Evolutionary conservation across 1,140 invertebrate species (phyloP).

Genomic region (Diplogasteroides magnus): DNA sequence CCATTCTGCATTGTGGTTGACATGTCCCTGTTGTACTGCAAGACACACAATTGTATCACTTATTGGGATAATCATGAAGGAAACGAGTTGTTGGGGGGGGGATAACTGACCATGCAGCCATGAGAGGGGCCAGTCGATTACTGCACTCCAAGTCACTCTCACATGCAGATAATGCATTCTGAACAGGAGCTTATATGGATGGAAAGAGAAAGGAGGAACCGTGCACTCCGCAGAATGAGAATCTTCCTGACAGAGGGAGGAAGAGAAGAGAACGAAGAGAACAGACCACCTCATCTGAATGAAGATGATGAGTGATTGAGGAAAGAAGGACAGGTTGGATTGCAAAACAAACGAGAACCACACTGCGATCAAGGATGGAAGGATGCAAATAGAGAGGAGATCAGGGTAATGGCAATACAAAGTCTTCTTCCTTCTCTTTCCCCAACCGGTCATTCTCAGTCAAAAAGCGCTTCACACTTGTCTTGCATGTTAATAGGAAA

Average conservation of each 20-base stretch:
- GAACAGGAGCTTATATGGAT: conserved; percentile 6
- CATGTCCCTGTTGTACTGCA: conserved; percentile 27
- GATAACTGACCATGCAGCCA: conserved; percentile 26
- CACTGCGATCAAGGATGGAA: too few relatives aligned
- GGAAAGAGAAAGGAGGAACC: background rate
- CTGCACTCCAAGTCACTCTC: conserved; percentile 27
- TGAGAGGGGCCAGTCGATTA: conserved; percentile 26
- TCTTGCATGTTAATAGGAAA: too few relatives aligned
- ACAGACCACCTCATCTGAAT: background rate
- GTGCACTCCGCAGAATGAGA: background rate
- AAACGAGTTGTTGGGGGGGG: background rate
- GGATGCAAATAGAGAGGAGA: too few relatives aligned
- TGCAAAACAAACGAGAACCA: too few relatives aligned
- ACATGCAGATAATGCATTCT: conserved; percentile 20
- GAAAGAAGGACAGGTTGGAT: too few relatives aligned
- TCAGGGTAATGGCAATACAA: too few relatives aligned
- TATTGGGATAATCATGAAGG: background rate
- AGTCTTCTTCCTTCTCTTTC: too few relatives aligned
- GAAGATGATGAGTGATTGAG: too few relatives aligned
- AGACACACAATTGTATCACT: background rate
- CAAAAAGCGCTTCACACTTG: too few relatives aligned
- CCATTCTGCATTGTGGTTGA: conserved; percentile 26
- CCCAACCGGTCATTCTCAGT: too few relatives aligned
- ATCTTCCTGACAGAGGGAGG: background rate
- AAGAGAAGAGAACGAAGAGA: background rate